Percentiles rank a stretch among this genome's conserved stretches.
Conservation (phyloP, 2,888 invertebrate species). For the Amorpha juglandis region DNA sequence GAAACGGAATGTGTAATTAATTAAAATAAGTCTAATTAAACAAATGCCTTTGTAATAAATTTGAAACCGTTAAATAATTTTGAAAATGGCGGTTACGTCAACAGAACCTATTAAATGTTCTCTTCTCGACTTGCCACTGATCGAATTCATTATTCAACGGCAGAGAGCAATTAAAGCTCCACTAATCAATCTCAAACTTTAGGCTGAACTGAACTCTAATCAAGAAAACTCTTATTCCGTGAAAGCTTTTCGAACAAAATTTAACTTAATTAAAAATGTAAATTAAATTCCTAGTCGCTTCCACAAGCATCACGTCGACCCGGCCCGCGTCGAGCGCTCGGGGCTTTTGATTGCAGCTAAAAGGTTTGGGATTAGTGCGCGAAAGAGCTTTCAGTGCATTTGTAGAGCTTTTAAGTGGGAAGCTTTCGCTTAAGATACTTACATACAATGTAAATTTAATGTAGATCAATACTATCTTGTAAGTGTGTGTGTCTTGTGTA, state of each 20-base stretch:
- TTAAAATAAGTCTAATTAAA: not conserved
- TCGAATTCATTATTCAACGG: constrained; percentile 83
- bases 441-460: constrained; percentile 84
- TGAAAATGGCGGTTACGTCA: constrained; percentile 33
- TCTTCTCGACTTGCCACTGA: constrained; percentile 69
- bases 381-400: constrained; percentile 85
- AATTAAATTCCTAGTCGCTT: constrained; percentile 84
- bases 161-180: constrained; percentile 82
- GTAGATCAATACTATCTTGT: constrained; percentile 62
- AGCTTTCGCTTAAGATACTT: constrained; percentile 84
- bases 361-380: constrained; percentile 85
- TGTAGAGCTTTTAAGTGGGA: constrained; percentile 85
- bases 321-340: constrained; percentile 62
- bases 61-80: not conserved
- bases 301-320: constrained; percentile 80
- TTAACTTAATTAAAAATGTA: constrained; percentile 85
- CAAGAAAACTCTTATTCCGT: constrained; percentile 84
- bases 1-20: not conserved
- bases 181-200: constrained; percentile 85
- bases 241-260: constrained; percentile 84
- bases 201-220: constrained; percentile 83
- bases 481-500: constrained; percentile 51
- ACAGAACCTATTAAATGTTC: constrained; percentile 69
- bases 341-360: constrained; percentile 85
- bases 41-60: not conserved